These are phyloP conservation scores for Rhinopomastus cyanomelas DNA, from an alignment of 2,113 vertebrate genomes.

Conservation along the genomic window DNA sequence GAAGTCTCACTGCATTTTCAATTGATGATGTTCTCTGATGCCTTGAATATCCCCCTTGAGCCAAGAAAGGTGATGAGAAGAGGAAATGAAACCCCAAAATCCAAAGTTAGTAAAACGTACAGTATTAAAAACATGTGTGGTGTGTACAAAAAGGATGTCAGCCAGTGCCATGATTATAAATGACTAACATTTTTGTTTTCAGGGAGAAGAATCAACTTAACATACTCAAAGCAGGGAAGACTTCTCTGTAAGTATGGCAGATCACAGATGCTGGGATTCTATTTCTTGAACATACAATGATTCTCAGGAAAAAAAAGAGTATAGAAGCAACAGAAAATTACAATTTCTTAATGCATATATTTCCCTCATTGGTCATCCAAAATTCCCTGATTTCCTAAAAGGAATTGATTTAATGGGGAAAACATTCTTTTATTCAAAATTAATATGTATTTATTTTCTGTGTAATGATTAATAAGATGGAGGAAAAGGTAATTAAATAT, in stretches of 20 bases:
- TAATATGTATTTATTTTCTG: neutral
- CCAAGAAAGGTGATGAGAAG: slow-evolving; percentile 63
- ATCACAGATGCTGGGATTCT: neutral
- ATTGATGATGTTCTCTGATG: slow-evolving; percentile 54
- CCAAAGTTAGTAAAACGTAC: neutral
- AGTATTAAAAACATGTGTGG: slow-evolving; percentile 45
- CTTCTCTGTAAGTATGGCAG: neutral
- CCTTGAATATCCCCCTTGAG: slow-evolving; percentile 47
- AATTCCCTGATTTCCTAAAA: neutral
- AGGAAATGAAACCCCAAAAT: slow-evolving; percentile 46
- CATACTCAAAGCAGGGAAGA: neutral
- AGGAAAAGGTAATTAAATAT: neutral
- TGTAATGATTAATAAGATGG: neutral
- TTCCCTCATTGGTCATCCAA: neutral
- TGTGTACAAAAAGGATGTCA: neutral
- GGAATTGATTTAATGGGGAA: neutral
- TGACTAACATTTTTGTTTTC: neutral
- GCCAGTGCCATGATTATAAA: neutral
- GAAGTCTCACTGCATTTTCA: slow-evolving; percentile 53
- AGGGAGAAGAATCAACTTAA: neutral
- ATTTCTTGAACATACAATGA: neutral
- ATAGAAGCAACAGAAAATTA: neutral
- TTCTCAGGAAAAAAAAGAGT: neutral
- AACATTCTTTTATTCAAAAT: neutral
- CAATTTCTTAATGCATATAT: neutral